Evolutionary conservation across 1,140 invertebrate species (phyloP), one percentile per base, ranked within the genome.

Genomic region (Lethrus apterus): DNA sequence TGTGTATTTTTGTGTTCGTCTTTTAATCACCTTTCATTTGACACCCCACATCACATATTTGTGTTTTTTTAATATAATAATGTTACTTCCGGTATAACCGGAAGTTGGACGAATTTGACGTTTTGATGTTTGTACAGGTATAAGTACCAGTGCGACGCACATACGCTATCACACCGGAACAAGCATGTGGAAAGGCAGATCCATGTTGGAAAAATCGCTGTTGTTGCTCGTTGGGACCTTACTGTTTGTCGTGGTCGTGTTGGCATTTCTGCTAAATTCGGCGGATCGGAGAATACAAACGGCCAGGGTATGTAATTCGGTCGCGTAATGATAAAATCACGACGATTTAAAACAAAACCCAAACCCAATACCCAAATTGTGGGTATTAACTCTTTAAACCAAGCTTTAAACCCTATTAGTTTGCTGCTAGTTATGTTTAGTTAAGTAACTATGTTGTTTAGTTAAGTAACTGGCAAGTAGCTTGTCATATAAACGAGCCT

Each of bases 81-180:
- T 29, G 24, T n/a, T 29, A 29, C 24, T 29, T 8, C 24, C 7
- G 7, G 7, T 29, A 8, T n/a, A 8, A 8, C 24, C n/a, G 7
- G 7, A 29, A 29, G n/a, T 29, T n/a, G 7, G 7, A 29, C 7
- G 24, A 29, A n/a, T 7, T 29, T 8, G n/a, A 29, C 7, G 4
- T 11, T 23, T 15, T n/a, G n/a, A n/a, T n/a, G 19, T 42, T 47
- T 18, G 70, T 56, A 63, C 63, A 59, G 73, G 74, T 19, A 81
- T 86, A 10, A 78, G 81, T 29, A 77, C 79, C 1, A 84, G 82
- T 3, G 80, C 83, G 7, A 87, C 85, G 23, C 84, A 89, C 56
- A 85, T 89, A 56, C 73, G 85, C 52, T 89, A 87, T 59, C 80
- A 86, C 59, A 79, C 83, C 55, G 68, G 70, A 19, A 69, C 44